Conservation (phyloP, 1,140 invertebrate genomes). For the Tenebrio molitor region DNA sequence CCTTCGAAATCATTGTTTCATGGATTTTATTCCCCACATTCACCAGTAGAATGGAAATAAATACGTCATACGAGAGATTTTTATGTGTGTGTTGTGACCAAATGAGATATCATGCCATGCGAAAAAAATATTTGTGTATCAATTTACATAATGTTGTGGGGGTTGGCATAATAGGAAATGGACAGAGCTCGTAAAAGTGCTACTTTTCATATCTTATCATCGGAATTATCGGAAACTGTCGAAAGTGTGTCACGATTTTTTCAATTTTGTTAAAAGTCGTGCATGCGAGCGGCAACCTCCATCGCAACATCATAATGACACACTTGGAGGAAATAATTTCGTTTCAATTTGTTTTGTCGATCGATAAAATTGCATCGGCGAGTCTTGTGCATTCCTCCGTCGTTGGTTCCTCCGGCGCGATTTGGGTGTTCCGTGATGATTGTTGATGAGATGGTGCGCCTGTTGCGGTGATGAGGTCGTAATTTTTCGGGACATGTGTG, state of each 20-base stretch:
- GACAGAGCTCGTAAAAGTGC: background rate
- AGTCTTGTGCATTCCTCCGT: background rate
- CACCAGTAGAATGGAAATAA: background rate
- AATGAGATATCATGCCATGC: background rate
- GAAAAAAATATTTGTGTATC: slow-evolving; percentile 16
- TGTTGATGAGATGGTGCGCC: slow-evolving; percentile 36
- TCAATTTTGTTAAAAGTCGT: too few relatives aligned
- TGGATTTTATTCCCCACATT: background rate
- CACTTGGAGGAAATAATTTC: slow-evolving; percentile 5
- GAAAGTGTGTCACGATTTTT: too few relatives aligned
- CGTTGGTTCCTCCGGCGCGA: background rate
- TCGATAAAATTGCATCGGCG: slow-evolving; percentile 29
- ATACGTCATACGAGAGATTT: background rate
- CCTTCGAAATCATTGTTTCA: background rate
- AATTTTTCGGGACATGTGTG: slow-evolving; percentile 28
- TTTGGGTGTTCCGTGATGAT: slow-evolving; percentile 38
- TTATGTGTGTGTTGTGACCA: background rate
- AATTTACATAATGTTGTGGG: slow-evolving; percentile 20
- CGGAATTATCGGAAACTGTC: too few relatives aligned
- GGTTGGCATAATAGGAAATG: background rate
- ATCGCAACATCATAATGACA: slow-evolving; percentile 4
- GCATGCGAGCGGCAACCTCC: background rate
- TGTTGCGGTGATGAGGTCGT: slow-evolving; percentile 37
- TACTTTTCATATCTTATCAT: slow-evolving; percentile 27
- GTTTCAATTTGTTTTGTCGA: slow-evolving; percentile 27